Evolutionary conservation across 2,888 invertebrate species (phyloP).

Genomic region (Melipona bicolor): DNA sequence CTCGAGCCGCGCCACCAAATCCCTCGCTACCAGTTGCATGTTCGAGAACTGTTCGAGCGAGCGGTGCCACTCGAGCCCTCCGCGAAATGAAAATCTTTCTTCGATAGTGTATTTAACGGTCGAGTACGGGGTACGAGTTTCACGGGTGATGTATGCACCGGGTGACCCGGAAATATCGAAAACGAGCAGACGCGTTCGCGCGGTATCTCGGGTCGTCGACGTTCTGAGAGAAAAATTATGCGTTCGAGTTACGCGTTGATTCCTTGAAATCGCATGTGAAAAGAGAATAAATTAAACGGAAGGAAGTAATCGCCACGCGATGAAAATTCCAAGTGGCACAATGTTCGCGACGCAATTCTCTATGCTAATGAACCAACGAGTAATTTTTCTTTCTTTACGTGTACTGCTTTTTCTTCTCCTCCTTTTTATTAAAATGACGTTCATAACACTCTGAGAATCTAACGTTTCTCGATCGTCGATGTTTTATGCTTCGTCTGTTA

Average conservation of each 20-base stretch:
- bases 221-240: slow-evolving; percentile 18
- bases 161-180: slow-evolving; percentile 29
- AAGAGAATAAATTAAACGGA: slow-evolving; percentile 18
- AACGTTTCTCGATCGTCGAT: not conserved
- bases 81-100: slow-evolving; percentile 57
- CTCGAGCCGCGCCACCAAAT: slow-evolving; percentile 71
- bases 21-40: slow-evolving; percentile 80
- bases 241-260: slow-evolving; percentile 7
- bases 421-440: not conserved
- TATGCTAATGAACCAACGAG: slow-evolving; percentile 57
- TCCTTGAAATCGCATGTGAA: slow-evolving; percentile 45
- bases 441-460: no score
- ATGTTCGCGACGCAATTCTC: slow-evolving; percentile 39
- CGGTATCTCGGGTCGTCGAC: slow-evolving; percentile 28
- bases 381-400: slow-evolving; percentile 31
- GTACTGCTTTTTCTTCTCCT: not conserved
- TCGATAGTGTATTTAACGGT: slow-evolving; percentile 74
- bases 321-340: slow-evolving; percentile 39
- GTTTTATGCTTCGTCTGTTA: no score
- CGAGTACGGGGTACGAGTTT: slow-evolving; percentile 47
- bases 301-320: slow-evolving; percentile 50
- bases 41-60: slow-evolving; percentile 70
- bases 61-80: slow-evolving; percentile 47
- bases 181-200: not conserved
- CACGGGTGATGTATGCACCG: slow-evolving; percentile 29